Conservation (phyloP, 2,113 vertebrate genomes). For the Spizaetus ornatus region DNA sequence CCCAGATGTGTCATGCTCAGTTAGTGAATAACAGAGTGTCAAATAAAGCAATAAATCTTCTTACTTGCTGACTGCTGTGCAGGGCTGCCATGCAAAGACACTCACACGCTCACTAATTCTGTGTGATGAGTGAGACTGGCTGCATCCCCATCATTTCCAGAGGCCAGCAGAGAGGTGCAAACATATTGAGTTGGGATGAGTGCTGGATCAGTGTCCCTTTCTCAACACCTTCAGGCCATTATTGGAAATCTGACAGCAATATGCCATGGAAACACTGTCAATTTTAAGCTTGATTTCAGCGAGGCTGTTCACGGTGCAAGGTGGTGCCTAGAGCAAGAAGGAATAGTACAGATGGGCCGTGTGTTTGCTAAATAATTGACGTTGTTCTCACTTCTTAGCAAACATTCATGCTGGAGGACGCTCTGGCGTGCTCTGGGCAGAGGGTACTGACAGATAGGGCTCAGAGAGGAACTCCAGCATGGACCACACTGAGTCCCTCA, state of each 20-base stretch:
- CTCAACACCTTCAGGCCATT: slow-evolving; percentile 10
- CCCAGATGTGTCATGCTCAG: slow-evolving; percentile 82
- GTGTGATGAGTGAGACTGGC: slow-evolving; percentile 71
- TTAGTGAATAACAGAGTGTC: slow-evolving; percentile 80
- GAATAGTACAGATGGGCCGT: neutral
- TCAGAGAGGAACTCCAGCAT: neutral
- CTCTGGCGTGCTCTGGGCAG: neutral
- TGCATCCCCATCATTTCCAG: slow-evolving; percentile 49
- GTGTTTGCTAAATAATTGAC: neutral
- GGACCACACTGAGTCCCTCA: neutral
- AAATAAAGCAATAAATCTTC: slow-evolving; percentile 92
- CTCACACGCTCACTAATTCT: slow-evolving; percentile 70
- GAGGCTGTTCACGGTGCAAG: neutral
- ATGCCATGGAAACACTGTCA: slow-evolving; percentile 20
- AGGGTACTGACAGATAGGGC: neutral
- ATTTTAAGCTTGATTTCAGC: slow-evolving; percentile 16
- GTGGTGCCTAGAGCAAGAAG: neutral
- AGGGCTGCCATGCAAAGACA: slow-evolving; percentile 47
- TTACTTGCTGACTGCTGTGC: slow-evolving; percentile 75
- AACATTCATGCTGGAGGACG: neutral
- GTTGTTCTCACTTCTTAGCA: neutral
- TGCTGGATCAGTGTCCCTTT: slow-evolving; percentile 25
- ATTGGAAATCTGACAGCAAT: slow-evolving; percentile 58
- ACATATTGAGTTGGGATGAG: slow-evolving; percentile 55
- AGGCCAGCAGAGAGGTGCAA: slow-evolving; percentile 61